These are phyloP conservation scores for Clistopyga incitator DNA, from an alignment of 2,888 invertebrate species.

Conservation along the genomic window DNA sequence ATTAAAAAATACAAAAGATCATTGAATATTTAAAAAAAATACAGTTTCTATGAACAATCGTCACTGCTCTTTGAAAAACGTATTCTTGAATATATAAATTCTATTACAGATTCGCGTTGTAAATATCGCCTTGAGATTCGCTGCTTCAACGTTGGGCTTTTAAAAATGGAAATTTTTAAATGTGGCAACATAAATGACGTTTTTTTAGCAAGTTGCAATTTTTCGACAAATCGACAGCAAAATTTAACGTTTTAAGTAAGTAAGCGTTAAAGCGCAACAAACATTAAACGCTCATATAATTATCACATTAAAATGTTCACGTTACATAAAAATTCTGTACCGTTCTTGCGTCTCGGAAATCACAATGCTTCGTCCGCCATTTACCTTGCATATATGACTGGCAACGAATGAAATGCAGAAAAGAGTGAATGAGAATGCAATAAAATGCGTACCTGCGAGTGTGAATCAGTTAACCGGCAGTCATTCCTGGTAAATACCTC, in stretches of 20 bases:
- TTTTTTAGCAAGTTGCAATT: not conserved
- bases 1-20: too few species aligned
- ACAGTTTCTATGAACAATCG: too few species aligned
- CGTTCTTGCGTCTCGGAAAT: not conserved
- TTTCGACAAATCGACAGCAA: not conserved
- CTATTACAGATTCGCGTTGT: too few species aligned
- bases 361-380: not conserved
- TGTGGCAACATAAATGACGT: too few species aligned
- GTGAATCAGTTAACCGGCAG: constrained; percentile 16
- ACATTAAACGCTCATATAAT: not conserved
- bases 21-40: too few species aligned
- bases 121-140: too few species aligned
- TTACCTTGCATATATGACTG: not conserved
- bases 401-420: not conserved
- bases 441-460: not conserved
- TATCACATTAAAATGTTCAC: not conserved
- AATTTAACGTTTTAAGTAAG: not conserved
- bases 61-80: too few species aligned
- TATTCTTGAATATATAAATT: too few species aligned
- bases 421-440: constrained; percentile 1
- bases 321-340: not conserved
- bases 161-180: not conserved
- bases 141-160: not conserved
- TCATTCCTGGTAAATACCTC: constrained; percentile 45
- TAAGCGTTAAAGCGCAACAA: not conserved